Conservation (phyloP, 2,113 vertebrate species). For the Ophthalmolycus amberensis region DNA sequence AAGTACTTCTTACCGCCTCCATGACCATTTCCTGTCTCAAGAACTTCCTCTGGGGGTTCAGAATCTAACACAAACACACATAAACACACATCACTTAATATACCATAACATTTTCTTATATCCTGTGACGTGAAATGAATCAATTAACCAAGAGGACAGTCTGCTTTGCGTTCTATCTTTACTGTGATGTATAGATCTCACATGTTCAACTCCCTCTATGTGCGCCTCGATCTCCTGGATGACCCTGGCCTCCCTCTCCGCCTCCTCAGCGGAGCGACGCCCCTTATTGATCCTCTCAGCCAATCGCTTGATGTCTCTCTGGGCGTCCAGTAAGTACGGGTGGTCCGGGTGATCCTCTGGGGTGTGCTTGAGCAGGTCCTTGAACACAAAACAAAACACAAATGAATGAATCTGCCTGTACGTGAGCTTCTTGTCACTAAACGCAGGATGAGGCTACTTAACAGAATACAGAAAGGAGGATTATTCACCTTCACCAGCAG, state of each 20-base stretch:
- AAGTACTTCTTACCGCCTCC: slow-evolving; percentile 89
- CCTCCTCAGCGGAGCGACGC: slow-evolving; percentile 93
- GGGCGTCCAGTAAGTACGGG: slow-evolving; percentile 89
- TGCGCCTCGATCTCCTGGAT: slow-evolving; percentile 98
- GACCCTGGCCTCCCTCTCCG: slow-evolving; percentile 92
- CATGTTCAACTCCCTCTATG: slow-evolving; percentile 97
- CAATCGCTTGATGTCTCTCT: slow-evolving; percentile 95
- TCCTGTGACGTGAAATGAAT: not conserved
- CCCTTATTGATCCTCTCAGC: slow-evolving; percentile 98
- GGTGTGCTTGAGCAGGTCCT: slow-evolving; percentile 98
- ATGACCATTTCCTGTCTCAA: slow-evolving; percentile 97
- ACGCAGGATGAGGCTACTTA: not conserved
- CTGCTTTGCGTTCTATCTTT: not conserved
- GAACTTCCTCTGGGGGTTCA: slow-evolving; percentile 94
- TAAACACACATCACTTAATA: not conserved
- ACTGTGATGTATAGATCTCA: slow-evolving; percentile 74
- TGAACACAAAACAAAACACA: not conserved
- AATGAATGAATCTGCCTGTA: not conserved
- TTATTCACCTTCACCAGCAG: slow-evolving; percentile 93
- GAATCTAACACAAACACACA: slow-evolving; percentile 85
- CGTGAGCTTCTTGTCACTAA: not conserved
- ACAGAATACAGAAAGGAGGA: not conserved
- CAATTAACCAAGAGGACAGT: not conserved
- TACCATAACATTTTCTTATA: not conserved
- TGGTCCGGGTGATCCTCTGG: slow-evolving; percentile 95